Evolutionary conservation across 2,888 invertebrate genomes (phyloP).

Genomic region (Apamea crenata): DNA sequence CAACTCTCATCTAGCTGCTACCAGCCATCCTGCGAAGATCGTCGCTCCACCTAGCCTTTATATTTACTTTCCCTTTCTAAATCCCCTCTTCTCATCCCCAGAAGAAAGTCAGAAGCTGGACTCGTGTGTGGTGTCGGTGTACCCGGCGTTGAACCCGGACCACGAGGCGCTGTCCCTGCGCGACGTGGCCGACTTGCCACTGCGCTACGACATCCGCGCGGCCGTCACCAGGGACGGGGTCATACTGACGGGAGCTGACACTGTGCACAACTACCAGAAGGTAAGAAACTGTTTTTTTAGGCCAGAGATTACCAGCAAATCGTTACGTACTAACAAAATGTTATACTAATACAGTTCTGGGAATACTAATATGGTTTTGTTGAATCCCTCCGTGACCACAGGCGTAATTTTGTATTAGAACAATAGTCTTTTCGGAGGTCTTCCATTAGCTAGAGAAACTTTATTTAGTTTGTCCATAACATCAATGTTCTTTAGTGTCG

Average conservation of each 20-base stretch:
- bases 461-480: background rate
- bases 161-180: slow-evolving; percentile 97
- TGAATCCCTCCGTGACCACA: too few relatives aligned
- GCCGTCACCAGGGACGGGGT: slow-evolving; percentile 98
- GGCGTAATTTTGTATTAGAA: background rate
- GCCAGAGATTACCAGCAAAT: background rate
- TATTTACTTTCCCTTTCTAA: too few relatives aligned
- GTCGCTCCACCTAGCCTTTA: too few relatives aligned
- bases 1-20: too few relatives aligned
- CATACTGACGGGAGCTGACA: slow-evolving; percentile 94
- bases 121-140: slow-evolving; percentile 98
- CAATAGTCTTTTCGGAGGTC: background rate
- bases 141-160: slow-evolving; percentile 98
- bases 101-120: slow-evolving; percentile 93
- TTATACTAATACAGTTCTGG: background rate
- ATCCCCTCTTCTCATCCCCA: background rate
- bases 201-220: slow-evolving; percentile 94
- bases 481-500: background rate
- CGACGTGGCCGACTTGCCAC: slow-evolving; percentile 91
- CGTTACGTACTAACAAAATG: background rate
- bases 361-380: background rate
- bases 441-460: background rate
- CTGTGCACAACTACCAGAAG: slow-evolving; percentile 94
- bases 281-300: slow-evolving; percentile 75
- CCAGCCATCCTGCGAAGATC: too few relatives aligned